Evolutionary conservation across 2,888 invertebrate species (phyloP), one percentile per base, ranked within the genome.

Genomic region (Gonocerus acuteangulatus): DNA sequence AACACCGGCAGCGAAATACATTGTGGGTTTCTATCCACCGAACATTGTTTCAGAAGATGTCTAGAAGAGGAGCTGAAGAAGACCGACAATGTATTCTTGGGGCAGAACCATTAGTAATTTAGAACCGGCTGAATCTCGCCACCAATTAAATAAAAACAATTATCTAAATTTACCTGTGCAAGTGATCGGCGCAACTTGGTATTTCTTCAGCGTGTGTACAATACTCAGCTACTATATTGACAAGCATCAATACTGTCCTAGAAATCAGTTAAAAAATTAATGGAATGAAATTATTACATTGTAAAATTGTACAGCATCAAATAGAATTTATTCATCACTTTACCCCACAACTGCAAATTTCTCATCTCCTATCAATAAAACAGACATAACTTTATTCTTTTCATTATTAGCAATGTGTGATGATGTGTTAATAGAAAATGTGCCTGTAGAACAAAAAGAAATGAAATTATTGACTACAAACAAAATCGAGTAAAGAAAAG

Each of bases 161-260:
- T 27, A 23, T 4, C 13, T 16, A 7, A 44, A n/a, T 9, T n/a
- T 57, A 57, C 57, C 57, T 44, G 21, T 57, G 39, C 44, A 57
- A 45, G 49, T 67, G 88, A 62, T 87, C 83, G 18, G 90, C 85
- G 57, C 90, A 67, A 15, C 69, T 57, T 9, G 67, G 66, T 21
- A 69, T 67, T 19, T 70, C 70, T 36, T 69, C 69, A 1, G 69
- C 70, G 32, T 68, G 64, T n/a, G 84, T 83, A 77, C 95, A 94
- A 74, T 97, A 97, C 74, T 96, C 95, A 65, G 90, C 82, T 68
- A 95, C 81, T 77, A 95, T 89, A 75, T 90, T 87, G 61, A 96
- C 80, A 66, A 97, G 79, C 70, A 95, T 82, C 68, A 96, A 78
- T 21, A 89, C 91, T 32, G 94, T 88, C 34, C 80, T 80, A 66